phyloP scores from a whole-genome alignment of 2,113 vertebrate genomes.

The Brachionichthys hirsutus region DNA sequence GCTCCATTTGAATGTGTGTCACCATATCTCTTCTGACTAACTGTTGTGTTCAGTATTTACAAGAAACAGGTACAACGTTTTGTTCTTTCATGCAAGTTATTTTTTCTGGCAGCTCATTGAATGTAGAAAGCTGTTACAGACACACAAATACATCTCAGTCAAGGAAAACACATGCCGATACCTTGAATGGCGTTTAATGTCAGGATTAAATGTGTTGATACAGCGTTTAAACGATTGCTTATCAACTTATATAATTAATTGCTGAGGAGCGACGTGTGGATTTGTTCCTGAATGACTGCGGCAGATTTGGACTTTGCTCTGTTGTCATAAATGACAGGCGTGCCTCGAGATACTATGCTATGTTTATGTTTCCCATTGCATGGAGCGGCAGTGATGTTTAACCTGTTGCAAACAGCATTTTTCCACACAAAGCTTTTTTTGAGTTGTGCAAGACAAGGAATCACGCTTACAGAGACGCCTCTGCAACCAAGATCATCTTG shows the following conservation, averaged over 20 bases:
- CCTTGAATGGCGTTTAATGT: too few relatives aligned
- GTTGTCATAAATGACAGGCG: constrained; percentile 86
- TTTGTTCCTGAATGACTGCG: constrained; percentile 24
- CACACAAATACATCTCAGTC: too few relatives aligned
- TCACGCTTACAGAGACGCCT: neutral
- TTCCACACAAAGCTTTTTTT: constrained; percentile 10
- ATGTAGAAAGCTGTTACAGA: neutral
- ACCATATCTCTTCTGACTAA: neutral
- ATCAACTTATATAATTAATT: constrained; percentile 55
- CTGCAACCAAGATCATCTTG: neutral
- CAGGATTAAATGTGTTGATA: constrained; percentile 9
- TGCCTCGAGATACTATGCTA: constrained; percentile 73
- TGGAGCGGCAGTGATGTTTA: constrained; percentile 25
- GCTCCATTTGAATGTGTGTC: neutral
- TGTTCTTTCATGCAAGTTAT: neutral
- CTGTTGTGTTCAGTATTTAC: too few relatives aligned
- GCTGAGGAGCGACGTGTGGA: constrained; percentile 11
- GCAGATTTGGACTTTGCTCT: constrained; percentile 72
- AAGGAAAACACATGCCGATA: too few relatives aligned
- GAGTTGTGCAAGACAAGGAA: neutral
- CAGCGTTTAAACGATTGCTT: constrained; percentile 26
- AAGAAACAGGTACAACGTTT: too few relatives aligned
- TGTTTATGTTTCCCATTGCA: constrained; percentile 81
- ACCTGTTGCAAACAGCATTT: constrained; percentile 13
- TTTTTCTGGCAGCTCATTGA: neutral